Base-by-base conservation (phyloP, 1,140 invertebrate genomes). In the Camponotus vicinus region DNA sequence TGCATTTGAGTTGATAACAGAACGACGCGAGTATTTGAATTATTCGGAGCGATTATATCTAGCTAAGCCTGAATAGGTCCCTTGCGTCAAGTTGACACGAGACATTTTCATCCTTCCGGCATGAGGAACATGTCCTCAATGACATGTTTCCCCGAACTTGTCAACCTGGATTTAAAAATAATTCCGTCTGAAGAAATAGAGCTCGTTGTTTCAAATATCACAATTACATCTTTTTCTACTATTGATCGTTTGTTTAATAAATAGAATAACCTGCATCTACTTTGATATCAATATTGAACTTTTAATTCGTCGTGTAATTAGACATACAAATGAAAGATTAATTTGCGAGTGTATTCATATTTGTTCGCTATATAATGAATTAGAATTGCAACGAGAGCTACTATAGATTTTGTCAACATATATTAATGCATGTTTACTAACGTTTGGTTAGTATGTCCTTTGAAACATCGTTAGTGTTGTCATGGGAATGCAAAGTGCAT, bases 1-100 rank as follows among this genome's bases (percentile, higher is more conserved):
- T 61, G 32, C 88, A 82, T 73, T 71, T 77, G 21, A 37, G 57
- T 37, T 55, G 34, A 77, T 76, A 61, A 83, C 75, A 61, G 49
- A 55, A 67, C 21, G 13, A 52, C 13, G 45, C 21, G 21, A 84
- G 69, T 87, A 71, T 57, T 76, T 40, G 77, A 73, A 37, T 45
- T 64, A 85, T 7, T 79, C 73, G 37, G 32, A 71, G 37, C 27
- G 42, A 70, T 67, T 61, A 18, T 8, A 45, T 40, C 15, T 11
- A 73, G 13, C 8, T n/a, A 9, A 37, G 32, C 18, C 21, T n/a
- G 40, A 42, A 49, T 40, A 80, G 3, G 21, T 55, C 42, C 18
- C 11, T 3, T 15, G 32, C 11, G 42, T 52, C n/a, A 45, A 67
- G 61, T 21, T 79, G 61, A 73, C 76, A 15, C 15, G 18, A 67